These are phyloP conservation scores for Lithophane leautieri DNA, from an alignment of 2,888 invertebrate species.

Conservation along the genomic window DNA sequence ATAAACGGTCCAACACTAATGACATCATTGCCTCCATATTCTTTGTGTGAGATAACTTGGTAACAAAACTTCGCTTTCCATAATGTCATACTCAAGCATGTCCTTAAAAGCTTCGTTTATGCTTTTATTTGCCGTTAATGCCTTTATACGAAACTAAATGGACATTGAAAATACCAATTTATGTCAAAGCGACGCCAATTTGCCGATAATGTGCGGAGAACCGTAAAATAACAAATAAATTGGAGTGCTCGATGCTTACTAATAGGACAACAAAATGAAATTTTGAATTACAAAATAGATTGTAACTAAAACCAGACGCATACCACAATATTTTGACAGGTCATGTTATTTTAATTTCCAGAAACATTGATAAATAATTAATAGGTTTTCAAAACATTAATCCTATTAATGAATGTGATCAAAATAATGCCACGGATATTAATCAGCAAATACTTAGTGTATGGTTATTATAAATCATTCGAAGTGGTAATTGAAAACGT, in stretches of 20 bases:
- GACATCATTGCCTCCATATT: constrained; percentile 69
- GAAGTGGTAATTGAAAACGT: constrained; percentile 87
- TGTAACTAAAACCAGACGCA: constrained; percentile 45
- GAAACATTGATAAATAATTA: constrained; percentile 58
- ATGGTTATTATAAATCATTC: constrained; percentile 81
- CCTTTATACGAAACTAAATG: constrained; percentile 78
- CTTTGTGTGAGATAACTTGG: constrained; percentile 70
- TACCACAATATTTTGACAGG: constrained; percentile 45
- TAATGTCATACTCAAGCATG: constrained; percentile 73
- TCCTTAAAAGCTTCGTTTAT: constrained; percentile 74
- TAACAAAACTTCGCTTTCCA: constrained; percentile 66
- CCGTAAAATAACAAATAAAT: constrained; percentile 46
- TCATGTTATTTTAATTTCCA: constrained; percentile 55
- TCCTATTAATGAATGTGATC: constrained; percentile 74
- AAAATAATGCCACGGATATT: constrained; percentile 75
- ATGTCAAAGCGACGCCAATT: constrained; percentile 74
- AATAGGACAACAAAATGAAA: constrained; percentile 41
- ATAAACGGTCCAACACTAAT: constrained; percentile 65
- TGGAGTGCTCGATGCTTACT: constrained; percentile 18
- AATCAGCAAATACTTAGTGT: constrained; percentile 75
- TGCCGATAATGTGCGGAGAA: constrained; percentile 53
- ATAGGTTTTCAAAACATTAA: constrained; percentile 70
- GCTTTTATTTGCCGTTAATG: constrained; percentile 76
- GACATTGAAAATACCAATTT: constrained; percentile 69
- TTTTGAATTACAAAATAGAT: constrained; percentile 53